Conservation (phyloP, 2,113 vertebrate genomes). For the Alectura lathami region DNA sequence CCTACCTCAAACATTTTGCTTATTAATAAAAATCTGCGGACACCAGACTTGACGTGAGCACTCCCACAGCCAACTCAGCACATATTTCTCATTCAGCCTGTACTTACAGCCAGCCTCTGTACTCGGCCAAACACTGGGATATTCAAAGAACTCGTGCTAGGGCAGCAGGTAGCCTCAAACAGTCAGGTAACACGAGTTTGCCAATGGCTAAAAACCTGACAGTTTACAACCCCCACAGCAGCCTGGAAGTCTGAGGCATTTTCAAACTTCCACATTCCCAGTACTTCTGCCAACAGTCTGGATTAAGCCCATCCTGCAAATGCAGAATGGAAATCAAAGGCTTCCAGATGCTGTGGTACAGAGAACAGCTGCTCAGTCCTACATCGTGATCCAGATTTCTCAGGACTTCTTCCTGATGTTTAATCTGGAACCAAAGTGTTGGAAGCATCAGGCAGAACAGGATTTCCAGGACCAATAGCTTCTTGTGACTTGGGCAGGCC, state of each 20-base stretch:
- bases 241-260: neutral
- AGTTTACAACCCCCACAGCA: neutral
- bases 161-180: neutral
- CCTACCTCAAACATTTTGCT: neutral
- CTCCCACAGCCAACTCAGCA: conserved; percentile 15
- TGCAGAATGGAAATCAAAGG: neutral
- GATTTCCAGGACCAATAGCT: neutral
- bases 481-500: neutral
- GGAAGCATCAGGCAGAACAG: neutral
- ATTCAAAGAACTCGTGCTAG: neutral
- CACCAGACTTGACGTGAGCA: neutral
- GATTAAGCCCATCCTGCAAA: neutral
- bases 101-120: neutral
- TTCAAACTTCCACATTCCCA: neutral
- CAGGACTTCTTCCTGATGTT: neutral
- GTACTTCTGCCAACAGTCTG: neutral
- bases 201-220: neutral
- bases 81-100: neutral
- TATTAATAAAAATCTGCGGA: neutral
- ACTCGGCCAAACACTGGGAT: neutral
- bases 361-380: neutral
- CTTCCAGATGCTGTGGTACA: neutral
- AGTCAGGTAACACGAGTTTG: neutral
- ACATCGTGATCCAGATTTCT: neutral
- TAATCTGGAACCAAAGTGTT: neutral